Conservation (phyloP, 2,888 invertebrate genomes). For the Aethes cnicana region DNA sequence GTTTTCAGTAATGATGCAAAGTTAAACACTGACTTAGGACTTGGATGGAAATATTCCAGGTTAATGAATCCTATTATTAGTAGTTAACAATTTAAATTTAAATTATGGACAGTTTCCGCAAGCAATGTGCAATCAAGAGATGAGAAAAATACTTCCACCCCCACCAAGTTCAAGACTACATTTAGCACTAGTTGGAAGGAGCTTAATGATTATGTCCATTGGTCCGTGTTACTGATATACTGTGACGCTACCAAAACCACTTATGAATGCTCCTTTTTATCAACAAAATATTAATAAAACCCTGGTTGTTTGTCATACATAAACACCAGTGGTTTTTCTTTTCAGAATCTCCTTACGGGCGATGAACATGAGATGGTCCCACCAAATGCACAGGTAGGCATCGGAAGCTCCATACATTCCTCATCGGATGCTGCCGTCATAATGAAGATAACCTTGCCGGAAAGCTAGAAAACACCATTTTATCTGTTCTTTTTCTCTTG, state of each 20-base stretch:
- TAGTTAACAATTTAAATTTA: no score
- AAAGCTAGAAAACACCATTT: constrained; percentile 27
- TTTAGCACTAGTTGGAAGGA: constrained; percentile 47
- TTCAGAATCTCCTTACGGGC: constrained; percentile 85
- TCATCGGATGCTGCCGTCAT: constrained; percentile 56
- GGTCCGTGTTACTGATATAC: constrained; percentile 81
- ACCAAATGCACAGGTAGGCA: constrained; percentile 72
- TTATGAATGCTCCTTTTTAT: constrained; percentile 77
- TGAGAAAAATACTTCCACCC: no score
- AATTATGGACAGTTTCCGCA: no score
- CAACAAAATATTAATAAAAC: constrained; percentile 82
- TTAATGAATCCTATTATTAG: no score
- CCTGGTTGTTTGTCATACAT: constrained; percentile 86
- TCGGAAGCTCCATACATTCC: constrained; percentile 49
- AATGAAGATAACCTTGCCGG: constrained; percentile 43
- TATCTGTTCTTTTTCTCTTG: constrained; percentile 72
- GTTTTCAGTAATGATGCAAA: neutral
- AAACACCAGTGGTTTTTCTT: constrained; percentile 96
- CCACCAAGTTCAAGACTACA: no score
- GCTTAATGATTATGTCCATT: constrained; percentile 76
- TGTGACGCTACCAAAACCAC: constrained; percentile 76
- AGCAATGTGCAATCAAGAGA: no score
- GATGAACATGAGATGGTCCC: constrained; percentile 71
- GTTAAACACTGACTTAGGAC: no score
- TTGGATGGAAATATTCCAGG: no score